Base-by-base conservation (phyloP, 2,113 vertebrate species). In the Morone saxatilis region DNA sequence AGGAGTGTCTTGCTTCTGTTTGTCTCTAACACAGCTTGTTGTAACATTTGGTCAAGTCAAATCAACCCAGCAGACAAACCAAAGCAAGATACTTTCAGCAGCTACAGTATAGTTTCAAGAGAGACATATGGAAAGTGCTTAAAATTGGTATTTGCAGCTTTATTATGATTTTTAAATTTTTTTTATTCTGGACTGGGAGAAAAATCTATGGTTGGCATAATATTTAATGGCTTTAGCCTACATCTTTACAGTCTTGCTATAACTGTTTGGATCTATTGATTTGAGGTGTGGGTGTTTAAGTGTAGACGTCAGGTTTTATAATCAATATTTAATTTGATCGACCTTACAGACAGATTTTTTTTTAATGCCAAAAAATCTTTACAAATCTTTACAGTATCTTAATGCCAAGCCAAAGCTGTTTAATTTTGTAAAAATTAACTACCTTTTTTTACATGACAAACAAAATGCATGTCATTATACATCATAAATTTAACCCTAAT, bases 1-100 rank as follows among this genome's bases (percentile, higher is more conserved):
- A 68, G 47, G 38, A 69, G 61, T 66, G 36, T n/a, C 65, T 73
- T 45, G 31, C 40, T 69, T 59, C 60, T 61, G 20, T 61, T 69
- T 71, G 25, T 67, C 17, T n/a, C 59, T 38, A 31, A 31, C 31
- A 7, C 36, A 31, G 5, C n/a, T 31, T 14, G 16, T 25, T 68
- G 69, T 54, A 25, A 54, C 54, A 62, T 47, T 54, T 8, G 51
- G 51, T 43, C 54, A 41, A 43, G 45, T 54, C 4, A 50, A 47
- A 67, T 12, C 47, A 43, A 41, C 5, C 43, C 19, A 36, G 13
- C 11, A 19, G 22, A 17, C 4, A 20, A 53, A 45, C 17, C 6
- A 16, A 14, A 36, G 40, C 41, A 13, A 10, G 6, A 9, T 20
- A 22, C 4, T 14, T 40, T 20, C 22, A 47, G 0, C 4, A 16